Evolutionary conservation across 2,888 invertebrate species (phyloP).

Genomic region (Xestia rhomboidea): DNA sequence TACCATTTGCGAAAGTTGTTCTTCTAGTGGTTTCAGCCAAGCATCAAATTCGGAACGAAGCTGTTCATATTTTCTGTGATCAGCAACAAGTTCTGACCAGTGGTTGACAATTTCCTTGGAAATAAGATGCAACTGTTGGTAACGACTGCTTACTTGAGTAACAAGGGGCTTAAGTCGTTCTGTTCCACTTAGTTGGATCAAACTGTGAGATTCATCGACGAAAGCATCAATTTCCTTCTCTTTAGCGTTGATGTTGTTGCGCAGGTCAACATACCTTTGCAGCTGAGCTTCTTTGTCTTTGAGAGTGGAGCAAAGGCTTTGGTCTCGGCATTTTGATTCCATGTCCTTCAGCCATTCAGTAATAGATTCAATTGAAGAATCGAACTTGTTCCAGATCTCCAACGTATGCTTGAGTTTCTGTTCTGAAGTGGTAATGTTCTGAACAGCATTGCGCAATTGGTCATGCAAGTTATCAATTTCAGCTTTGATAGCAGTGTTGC

Average conservation of each 20-base stretch:
- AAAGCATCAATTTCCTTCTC: slow-evolving; percentile 97
- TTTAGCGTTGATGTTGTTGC: slow-evolving; percentile 94
- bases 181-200: slow-evolving; percentile 95
- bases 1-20: slow-evolving; percentile 91
- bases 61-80: slow-evolving; percentile 95
- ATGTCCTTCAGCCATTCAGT: slow-evolving; percentile 96
- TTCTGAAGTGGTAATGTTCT: slow-evolving; percentile 92
- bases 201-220: slow-evolving; percentile 96
- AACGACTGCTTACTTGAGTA: slow-evolving; percentile 96
- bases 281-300: slow-evolving; percentile 95
- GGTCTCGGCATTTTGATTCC: slow-evolving; percentile 96
- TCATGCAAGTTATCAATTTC: slow-evolving; percentile 93
- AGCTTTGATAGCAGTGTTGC: slow-evolving; percentile 93
- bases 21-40: slow-evolving; percentile 95
- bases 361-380: slow-evolving; percentile 94
- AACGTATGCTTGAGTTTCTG: slow-evolving; percentile 94
- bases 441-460: slow-evolving; percentile 92
- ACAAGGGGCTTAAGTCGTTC: slow-evolving; percentile 96
- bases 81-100: slow-evolving; percentile 95
- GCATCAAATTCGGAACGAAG: slow-evolving; percentile 93
- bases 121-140: slow-evolving; percentile 94
- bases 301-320: slow-evolving; percentile 94
- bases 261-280: slow-evolving; percentile 93
- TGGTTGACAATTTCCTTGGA: slow-evolving; percentile 96
- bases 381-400: slow-evolving; percentile 96